Conservation (phyloP, 2,113 vertebrate genomes). For the Trematomus loennbergii region DNA sequence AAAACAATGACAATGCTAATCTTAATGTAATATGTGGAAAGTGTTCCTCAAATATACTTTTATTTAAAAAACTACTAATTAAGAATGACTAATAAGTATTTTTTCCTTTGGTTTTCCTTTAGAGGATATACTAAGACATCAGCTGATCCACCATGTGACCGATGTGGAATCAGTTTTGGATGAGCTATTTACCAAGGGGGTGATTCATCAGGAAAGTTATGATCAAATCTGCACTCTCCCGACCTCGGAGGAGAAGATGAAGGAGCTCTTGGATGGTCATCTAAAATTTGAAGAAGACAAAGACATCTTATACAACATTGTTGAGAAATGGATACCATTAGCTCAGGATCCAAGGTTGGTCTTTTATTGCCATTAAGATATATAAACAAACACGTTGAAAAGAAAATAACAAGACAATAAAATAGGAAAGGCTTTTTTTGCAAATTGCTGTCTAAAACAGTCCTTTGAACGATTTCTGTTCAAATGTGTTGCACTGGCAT, state of each 20-base stretch:
- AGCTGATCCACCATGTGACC: rapidly evolving
- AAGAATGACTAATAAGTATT: not conserved
- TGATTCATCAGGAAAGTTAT: not conserved
- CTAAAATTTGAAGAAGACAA: not conserved
- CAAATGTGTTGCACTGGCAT: not conserved
- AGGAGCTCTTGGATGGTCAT: not conserved
- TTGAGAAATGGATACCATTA: rapidly evolving
- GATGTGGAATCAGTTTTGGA: not conserved
- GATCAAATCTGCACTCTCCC: not conserved
- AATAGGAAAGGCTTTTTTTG: too few relatives aligned
- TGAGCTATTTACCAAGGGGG: not conserved
- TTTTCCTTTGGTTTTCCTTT: not conserved
- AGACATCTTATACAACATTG: not conserved
- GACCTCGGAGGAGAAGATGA: not conserved
- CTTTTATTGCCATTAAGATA: not conserved
- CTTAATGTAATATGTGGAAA: not conserved
- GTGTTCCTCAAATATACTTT: not conserved
- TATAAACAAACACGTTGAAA: too few relatives aligned
- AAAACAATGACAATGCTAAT: too few relatives aligned
- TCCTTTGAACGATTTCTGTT: not conserved
- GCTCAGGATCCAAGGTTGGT: not conserved
- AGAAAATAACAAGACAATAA: too few relatives aligned
- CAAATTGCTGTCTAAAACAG: not conserved
- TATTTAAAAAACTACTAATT: not conserved
- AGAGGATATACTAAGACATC: not conserved